Conservation (phyloP, 2,113 vertebrate species). For the Mungos mungo region DNA sequence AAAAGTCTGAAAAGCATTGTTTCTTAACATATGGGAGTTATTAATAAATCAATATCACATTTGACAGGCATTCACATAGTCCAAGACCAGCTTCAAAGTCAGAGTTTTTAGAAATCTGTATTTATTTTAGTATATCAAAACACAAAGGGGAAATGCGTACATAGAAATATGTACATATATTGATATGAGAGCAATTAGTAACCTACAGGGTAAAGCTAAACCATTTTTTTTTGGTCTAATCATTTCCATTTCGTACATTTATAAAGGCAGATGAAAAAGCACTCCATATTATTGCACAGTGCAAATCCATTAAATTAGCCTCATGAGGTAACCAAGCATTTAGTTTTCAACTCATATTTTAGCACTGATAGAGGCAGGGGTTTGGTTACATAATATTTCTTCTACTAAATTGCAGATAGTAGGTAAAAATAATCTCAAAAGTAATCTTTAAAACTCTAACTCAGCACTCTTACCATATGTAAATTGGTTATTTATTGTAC, state of each 20-base stretch:
- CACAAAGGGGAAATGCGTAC: conserved; percentile 61
- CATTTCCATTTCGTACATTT: conserved; percentile 22
- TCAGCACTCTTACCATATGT: background rate
- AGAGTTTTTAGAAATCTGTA: conserved; percentile 69
- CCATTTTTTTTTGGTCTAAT: background rate
- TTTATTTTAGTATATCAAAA: conserved; percentile 81
- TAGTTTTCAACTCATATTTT: background rate
- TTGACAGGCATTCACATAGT: conserved; percentile 73
- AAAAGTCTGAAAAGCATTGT: conserved; percentile 66
- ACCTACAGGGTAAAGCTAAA: background rate
- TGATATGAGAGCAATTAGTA: conserved; percentile 59
- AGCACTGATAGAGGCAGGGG: background rate
- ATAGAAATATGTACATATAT: conserved; percentile 51
- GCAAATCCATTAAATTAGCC: background rate
- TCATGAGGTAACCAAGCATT: background rate
- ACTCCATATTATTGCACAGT: background rate
- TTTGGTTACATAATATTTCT: background rate
- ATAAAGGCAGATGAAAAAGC: background rate
- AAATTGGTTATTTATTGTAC: background rate
- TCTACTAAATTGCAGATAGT: background rate
- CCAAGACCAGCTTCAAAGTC: conserved; percentile 68
- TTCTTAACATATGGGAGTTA: conserved; percentile 73
- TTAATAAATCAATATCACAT: conserved; percentile 78
- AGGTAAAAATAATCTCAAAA: background rate
- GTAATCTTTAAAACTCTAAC: background rate